phyloP scores from a whole-genome alignment of 2,888 invertebrate genomes.

The Epinotia bilunana region DNA sequence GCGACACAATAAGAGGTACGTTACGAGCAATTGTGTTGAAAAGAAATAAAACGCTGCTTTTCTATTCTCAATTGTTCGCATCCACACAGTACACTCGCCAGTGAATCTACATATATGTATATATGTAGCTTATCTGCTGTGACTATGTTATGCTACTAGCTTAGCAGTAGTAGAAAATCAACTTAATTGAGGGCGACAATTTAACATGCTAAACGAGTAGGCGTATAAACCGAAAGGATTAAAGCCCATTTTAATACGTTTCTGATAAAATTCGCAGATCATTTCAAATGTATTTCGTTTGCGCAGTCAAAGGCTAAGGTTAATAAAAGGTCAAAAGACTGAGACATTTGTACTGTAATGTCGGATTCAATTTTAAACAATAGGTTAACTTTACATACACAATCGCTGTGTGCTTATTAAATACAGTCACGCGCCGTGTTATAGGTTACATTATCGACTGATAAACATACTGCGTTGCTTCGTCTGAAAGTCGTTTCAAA shows the following conservation, averaged over 20 bases:
- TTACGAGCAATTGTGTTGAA: too few relatives aligned
- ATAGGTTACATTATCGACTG: neutral
- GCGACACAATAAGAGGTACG: too few relatives aligned
- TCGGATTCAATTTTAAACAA: neutral
- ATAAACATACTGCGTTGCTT: neutral
- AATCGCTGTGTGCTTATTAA: conserved; percentile 2
- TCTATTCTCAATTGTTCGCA: too few relatives aligned
- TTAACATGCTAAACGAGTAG: too few relatives aligned
- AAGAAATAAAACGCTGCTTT: too few relatives aligned
- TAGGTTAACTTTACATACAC: neutral
- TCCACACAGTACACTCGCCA: neutral
- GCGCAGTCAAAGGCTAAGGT: conserved; percentile 8
- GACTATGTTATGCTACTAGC: too few relatives aligned
- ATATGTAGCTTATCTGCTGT: too few relatives aligned
- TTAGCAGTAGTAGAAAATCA: neutral
- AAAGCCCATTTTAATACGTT: neutral
- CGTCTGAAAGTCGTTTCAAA: neutral
- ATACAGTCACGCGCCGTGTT: conserved; percentile 1
- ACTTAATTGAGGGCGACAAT: neutral
- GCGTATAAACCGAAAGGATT: too few relatives aligned
- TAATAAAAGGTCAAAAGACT: conserved; percentile 19
- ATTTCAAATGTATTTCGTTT: neutral
- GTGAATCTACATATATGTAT: neutral
- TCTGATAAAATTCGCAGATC: neutral
- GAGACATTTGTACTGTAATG: neutral